Percentiles rank a stretch among this genome's conserved stretches.
Evolutionary conservation across 2,888 invertebrate genomes (phyloP).

Genomic region (Drosophila greeni): DNA sequence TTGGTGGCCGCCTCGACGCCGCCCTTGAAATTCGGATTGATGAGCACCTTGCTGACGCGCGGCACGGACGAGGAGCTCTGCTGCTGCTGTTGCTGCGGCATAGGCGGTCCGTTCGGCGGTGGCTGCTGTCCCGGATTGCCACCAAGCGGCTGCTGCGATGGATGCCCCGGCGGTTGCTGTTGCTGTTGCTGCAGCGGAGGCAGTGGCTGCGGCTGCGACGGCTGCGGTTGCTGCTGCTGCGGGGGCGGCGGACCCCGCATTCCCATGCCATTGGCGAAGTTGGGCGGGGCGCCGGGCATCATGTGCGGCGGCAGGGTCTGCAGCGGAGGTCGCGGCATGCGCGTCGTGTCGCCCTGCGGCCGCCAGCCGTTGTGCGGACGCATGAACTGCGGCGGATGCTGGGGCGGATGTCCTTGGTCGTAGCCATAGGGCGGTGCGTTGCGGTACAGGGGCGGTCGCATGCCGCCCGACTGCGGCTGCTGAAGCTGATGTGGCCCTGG

Average conservation of each 20-base stretch:
- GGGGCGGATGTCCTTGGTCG: slow-evolving; percentile 44
- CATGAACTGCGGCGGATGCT: slow-evolving; percentile 75
- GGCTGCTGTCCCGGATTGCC: slow-evolving; percentile 32
- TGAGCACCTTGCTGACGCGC: slow-evolving; percentile 73
- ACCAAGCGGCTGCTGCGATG: slow-evolving; percentile 45
- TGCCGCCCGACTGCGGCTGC: slow-evolving; percentile 51
- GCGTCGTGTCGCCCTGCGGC: slow-evolving; percentile 66
- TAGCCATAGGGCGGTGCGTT: slow-evolving; percentile 53
- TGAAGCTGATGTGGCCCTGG: slow-evolving; percentile 41
- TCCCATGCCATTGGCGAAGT: slow-evolving; percentile 66
- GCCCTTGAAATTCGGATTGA: slow-evolving; percentile 79
- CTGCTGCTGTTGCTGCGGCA: slow-evolving; percentile 25
- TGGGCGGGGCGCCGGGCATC: slow-evolving; percentile 54
- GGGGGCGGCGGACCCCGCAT: slow-evolving; percentile 60
- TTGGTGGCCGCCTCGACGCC: slow-evolving; percentile 79
- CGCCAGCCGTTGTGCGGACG: slow-evolving; percentile 69
- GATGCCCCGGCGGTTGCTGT: slow-evolving; percentile 36
- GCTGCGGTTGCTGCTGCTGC: slow-evolving; percentile 30
- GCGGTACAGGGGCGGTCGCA: slow-evolving; percentile 71
- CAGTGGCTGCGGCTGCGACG: slow-evolving; percentile 27
- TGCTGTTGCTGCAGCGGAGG: slow-evolving; percentile 13
- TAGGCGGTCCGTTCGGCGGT: slow-evolving; percentile 33
- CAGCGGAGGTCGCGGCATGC: slow-evolving; percentile 81
- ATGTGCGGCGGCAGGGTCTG: slow-evolving; percentile 63
- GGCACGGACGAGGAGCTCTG: slow-evolving; percentile 42